phyloP scores from a whole-genome alignment of 2,113 vertebrate species.

The Neopipo cinnamomea region DNA sequence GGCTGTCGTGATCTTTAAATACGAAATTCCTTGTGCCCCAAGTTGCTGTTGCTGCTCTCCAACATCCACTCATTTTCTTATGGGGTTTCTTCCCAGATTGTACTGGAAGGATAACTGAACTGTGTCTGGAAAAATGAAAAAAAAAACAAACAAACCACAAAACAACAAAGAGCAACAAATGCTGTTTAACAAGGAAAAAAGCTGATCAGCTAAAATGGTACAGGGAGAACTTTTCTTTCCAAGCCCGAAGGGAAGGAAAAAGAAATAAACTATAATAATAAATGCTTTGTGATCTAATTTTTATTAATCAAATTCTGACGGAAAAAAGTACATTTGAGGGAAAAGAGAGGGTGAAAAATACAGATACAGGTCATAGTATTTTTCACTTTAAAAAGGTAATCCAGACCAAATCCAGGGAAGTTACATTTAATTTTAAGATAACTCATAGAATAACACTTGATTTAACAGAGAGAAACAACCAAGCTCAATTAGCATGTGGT shows the following conservation, averaged over 20 bases:
- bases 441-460: not conserved
- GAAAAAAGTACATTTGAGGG: not conserved
- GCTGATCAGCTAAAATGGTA: not conserved
- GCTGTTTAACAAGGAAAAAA: not conserved
- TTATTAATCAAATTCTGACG: not conserved
- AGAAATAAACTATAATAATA: not conserved
- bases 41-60: not conserved
- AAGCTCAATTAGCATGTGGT: not conserved
- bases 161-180: not conserved
- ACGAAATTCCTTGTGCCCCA: constrained; percentile 13
- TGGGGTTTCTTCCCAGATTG: not conserved
- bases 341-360: not conserved
- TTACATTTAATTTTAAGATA: not conserved
- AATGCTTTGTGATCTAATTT: not conserved
- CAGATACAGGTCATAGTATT: not conserved
- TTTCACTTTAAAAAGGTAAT: not conserved
- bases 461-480: not conserved
- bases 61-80: constrained; percentile 5
- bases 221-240: not conserved
- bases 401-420: not conserved
- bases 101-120: not conserved
- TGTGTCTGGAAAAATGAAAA: not conserved
- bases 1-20: not conserved
- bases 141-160: not conserved
- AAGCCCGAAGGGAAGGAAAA: not conserved